Evolutionary conservation across 2,888 invertebrate species (phyloP).

Genomic region (Chirona hameri): DNA sequence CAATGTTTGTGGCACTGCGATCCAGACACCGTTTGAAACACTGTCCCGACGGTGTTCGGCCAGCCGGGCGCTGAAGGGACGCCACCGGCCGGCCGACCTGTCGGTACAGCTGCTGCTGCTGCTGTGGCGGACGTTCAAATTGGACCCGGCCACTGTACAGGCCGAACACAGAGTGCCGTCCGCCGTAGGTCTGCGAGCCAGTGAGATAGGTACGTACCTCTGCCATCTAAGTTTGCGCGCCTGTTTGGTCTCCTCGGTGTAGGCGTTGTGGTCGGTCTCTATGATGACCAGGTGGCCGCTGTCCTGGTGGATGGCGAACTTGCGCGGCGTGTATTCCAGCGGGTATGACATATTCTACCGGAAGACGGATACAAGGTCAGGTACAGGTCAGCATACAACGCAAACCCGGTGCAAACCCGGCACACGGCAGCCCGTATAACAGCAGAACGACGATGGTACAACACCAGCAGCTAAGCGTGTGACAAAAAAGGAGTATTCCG

Average conservation of each 20-base stretch:
- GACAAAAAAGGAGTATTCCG: no score
- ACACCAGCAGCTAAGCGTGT: no score
- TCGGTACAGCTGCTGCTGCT: no score
- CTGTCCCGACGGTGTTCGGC: constrained; percentile 92
- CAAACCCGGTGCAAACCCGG: no score
- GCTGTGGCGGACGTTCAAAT: background rate
- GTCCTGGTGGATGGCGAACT: constrained; percentile 88
- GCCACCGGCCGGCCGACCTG: background rate
- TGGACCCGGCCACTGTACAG: background rate
- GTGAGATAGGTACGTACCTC: constrained; percentile 52
- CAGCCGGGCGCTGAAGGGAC: constrained; percentile 76
- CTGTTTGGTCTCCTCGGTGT: constrained; percentile 93
- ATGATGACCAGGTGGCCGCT: constrained; percentile 84
- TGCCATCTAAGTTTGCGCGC: constrained; percentile 90
- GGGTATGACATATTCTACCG: constrained; percentile 68
- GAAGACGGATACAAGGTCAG: constrained; percentile 42
- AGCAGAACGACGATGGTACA: no score
- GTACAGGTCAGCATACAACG: no score
- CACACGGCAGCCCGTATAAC: no score
- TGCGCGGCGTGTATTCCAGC: constrained; percentile 91
- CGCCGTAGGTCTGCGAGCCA: background rate
- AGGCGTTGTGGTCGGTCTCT: constrained; percentile 95
- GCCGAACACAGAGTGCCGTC: constrained; percentile 1
- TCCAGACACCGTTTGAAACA: no score
- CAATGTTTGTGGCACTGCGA: no score